Conservation (phyloP, 1,140 invertebrate species). For the Yoshiicerus persimilis region DNA sequence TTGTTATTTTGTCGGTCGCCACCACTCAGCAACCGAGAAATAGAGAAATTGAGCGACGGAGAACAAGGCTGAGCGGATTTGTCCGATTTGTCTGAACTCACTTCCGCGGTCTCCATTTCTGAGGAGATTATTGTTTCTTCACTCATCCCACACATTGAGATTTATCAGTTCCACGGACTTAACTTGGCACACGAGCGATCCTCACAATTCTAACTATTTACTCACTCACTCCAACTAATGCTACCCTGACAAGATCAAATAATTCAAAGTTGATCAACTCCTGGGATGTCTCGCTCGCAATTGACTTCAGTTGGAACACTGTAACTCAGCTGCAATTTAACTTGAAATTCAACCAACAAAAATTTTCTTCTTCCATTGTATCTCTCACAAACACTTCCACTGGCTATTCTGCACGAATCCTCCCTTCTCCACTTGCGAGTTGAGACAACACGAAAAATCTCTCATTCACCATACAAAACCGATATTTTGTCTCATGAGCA, state of each 20-base stretch:
- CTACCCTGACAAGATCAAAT: neutral
- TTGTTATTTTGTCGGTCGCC: slow-evolving; percentile 35
- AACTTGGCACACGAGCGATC: neutral
- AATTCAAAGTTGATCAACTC: neutral
- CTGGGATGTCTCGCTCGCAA: neutral
- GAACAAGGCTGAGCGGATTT: slow-evolving; percentile 11
- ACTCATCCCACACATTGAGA: slow-evolving; percentile 48
- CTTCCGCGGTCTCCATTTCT: slow-evolving; percentile 40
- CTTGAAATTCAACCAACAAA: no score
- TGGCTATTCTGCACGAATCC: no score
- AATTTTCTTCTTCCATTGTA: no score
- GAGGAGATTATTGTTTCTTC: slow-evolving; percentile 40
- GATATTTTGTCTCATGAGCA: no score
- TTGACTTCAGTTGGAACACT: neutral
- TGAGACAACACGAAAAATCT: no score
- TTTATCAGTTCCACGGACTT: neutral
- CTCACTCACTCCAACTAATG: neutral
- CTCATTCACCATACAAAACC: no score
- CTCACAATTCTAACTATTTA: neutral
- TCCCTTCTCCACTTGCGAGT: no score
- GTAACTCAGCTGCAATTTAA: no score
- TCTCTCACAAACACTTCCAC: no score
- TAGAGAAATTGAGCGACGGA: slow-evolving; percentile 46
- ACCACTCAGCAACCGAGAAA: slow-evolving; percentile 45
- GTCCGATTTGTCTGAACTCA: slow-evolving; percentile 28